A percentile compares a stretch with the other conserved stretches of the same genome.
Conservation (phyloP, 2,888 invertebrate species). For the Platycheirus rosarum region DNA sequence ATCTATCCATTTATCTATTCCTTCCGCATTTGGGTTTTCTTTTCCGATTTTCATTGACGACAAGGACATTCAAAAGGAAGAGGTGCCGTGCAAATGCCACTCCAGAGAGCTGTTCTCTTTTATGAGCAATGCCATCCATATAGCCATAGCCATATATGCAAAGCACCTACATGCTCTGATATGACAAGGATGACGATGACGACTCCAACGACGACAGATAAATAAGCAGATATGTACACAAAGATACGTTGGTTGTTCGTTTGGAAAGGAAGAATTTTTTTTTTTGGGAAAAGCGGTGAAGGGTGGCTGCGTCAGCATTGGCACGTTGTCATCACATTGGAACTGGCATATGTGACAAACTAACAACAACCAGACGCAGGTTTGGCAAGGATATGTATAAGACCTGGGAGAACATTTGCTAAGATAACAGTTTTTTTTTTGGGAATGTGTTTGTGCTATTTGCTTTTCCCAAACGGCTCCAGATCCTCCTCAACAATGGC, state of each 20-base stretch:
- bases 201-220: conserved; percentile 51
- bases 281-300: conserved; percentile 4
- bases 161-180: conserved; percentile 61
- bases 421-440: conserved; percentile 57
- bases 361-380: conserved; percentile 36
- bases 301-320: conserved; percentile 57
- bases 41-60: conserved; percentile 53
- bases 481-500: conserved; percentile 40
- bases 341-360: conserved; percentile 70
- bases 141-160: conserved; percentile 69
- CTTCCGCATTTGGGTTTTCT: conserved; percentile 67
- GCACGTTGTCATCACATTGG: conserved; percentile 71
- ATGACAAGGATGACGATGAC: conserved; percentile 5
- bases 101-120: conserved; percentile 69
- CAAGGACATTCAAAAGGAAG: conserved; percentile 38
- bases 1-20: conserved; percentile 72
- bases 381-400: conserved; percentile 42
- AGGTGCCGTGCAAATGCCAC: conserved; percentile 67
- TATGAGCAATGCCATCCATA: conserved; percentile 66
- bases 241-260: conserved; percentile 14
- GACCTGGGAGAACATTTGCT: conserved; percentile 58
- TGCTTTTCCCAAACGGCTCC: conserved; percentile 17
- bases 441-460: no score
- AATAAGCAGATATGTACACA: conserved; percentile 66
- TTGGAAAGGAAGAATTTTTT: not conserved